Conservation (phyloP, 1,140 invertebrate species). For the Pseudomyrmex gracilis region DNA sequence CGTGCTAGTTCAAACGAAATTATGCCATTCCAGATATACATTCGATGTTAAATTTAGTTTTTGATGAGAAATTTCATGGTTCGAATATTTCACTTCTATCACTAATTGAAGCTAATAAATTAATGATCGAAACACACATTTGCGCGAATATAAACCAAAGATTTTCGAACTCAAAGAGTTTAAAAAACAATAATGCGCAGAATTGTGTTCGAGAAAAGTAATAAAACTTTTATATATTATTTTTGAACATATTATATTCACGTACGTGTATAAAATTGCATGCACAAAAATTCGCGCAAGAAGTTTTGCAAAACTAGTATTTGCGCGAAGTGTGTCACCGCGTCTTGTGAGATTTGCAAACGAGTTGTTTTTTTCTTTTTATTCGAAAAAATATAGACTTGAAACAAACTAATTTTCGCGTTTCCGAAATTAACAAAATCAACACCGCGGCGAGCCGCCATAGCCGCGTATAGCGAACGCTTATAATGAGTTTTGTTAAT, state of each 20-base stretch:
- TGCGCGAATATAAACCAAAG: not conserved
- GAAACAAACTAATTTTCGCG: slow-evolving; percentile 28
- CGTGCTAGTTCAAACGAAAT: slow-evolving; percentile 36
- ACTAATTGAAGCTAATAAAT: slow-evolving; percentile 31
- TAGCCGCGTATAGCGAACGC: slow-evolving; percentile 36
- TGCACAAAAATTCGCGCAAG: too few species aligned
- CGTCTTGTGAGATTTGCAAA: not conserved
- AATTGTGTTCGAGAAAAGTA: too few species aligned
- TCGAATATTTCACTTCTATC: slow-evolving; percentile 6
- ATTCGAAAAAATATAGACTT: slow-evolving; percentile 2
- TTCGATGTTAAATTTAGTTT: slow-evolving; percentile 8
- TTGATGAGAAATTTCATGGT: slow-evolving; percentile 11
- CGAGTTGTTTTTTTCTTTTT: slow-evolving; percentile 6
- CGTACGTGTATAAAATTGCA: not conserved
- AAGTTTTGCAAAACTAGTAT: not conserved
- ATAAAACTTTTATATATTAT: not conserved
- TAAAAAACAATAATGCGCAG: not conserved
- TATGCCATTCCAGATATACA: slow-evolving; percentile 24
- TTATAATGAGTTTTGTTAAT: slow-evolving; percentile 80
- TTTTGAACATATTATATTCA: not conserved
- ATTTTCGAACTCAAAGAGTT: not conserved
- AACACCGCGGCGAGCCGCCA: slow-evolving; percentile 35
- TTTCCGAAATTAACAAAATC: slow-evolving; percentile 53
- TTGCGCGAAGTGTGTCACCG: not conserved
- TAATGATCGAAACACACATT: slow-evolving; percentile 8